These are phyloP conservation scores for Sipha flava DNA, from an alignment of 1,140 invertebrate species.

Conservation along the genomic window DNA sequence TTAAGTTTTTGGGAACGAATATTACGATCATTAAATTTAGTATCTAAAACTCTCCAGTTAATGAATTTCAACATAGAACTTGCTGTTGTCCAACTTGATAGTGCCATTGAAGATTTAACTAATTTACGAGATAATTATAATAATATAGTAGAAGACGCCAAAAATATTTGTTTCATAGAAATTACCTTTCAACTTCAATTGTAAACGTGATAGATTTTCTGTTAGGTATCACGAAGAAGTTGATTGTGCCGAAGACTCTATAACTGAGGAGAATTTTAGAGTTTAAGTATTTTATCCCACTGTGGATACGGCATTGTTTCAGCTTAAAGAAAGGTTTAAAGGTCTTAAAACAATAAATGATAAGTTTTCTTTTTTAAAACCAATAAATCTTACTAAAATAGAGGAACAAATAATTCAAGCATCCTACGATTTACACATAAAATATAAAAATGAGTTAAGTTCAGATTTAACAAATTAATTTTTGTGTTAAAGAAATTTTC, in stretches of 20 bases:
- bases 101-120: not conserved
- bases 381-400: not conserved
- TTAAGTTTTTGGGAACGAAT: not conserved
- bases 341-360: not conserved
- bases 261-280: slow-evolving; percentile 8
- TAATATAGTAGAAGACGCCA: not conserved
- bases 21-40: not conserved
- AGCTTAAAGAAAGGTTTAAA: not conserved
- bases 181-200: not conserved
- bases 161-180: not conserved
- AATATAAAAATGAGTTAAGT: not conserved
- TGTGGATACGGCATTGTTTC: not conserved
- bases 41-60: not conserved
- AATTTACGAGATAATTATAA: not conserved
- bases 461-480: not conserved
- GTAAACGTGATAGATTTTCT: not conserved
- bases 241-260: not conserved
- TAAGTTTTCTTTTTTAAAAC: not conserved
- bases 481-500: not conserved
- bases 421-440: not conserved
- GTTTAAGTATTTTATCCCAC: not conserved
- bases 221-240: not conserved
- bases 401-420: not conserved
- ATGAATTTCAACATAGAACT: not conserved
- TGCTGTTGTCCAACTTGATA: not conserved